A percentile compares a stretch with the other conserved stretches of the same genome.
Conservation (phyloP, 2,113 vertebrate species). For the Erythrolamprus reginae region DNA sequence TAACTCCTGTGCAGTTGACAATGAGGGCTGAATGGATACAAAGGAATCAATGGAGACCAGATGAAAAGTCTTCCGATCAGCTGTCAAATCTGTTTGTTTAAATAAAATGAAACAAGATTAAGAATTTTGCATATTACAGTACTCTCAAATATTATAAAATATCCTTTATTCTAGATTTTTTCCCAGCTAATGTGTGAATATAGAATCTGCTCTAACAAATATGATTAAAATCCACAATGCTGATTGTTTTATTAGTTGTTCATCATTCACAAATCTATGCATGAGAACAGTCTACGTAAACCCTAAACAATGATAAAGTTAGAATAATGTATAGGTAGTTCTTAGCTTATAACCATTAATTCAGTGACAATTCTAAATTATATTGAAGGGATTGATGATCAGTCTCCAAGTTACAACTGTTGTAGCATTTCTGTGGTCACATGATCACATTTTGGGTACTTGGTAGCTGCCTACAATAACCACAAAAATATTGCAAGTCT, state of each 20-base stretch:
- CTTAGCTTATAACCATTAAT: neutral
- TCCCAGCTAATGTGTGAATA: neutral
- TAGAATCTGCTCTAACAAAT: neutral
- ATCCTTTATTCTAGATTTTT: neutral
- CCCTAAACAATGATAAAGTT: neutral
- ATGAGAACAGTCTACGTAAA: neutral
- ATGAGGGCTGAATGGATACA: conserved; percentile 92
- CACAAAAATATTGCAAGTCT: neutral
- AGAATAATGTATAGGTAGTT: neutral
- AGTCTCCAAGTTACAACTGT: neutral
- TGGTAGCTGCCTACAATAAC: neutral
- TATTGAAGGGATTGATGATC: neutral
- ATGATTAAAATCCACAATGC: neutral
- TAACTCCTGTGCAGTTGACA: conserved; percentile 88
- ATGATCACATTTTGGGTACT: neutral
- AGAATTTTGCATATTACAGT: too few species aligned
- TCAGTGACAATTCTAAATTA: neutral
- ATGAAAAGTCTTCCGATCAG: conserved; percentile 92
- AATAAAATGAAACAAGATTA: conserved; percentile 44
- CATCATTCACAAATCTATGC: neutral
- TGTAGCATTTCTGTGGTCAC: neutral
- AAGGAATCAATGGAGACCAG: conserved; percentile 95
- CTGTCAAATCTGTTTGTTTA: conserved; percentile 81
- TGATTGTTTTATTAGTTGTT: neutral
- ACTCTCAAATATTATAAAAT: neutral